These are phyloP conservation scores for Geopemphigus sp. DNA, from an alignment of 1,140 invertebrate species.

Conservation along the genomic window DNA sequence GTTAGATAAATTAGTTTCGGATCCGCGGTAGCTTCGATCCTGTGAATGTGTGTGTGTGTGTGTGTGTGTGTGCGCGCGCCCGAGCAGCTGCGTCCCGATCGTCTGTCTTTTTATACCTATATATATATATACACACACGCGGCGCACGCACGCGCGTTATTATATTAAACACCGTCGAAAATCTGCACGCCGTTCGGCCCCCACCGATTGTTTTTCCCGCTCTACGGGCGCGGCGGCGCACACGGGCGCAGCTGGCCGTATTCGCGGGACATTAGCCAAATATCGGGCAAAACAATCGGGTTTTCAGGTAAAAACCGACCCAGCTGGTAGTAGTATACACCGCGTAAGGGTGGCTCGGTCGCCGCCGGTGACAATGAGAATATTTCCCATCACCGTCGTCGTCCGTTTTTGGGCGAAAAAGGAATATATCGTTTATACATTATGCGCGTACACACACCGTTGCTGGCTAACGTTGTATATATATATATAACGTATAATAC, in stretches of 20 bases:
- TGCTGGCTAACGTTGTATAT: too few species aligned
- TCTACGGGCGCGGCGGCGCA: neutral
- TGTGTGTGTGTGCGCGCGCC: too few species aligned
- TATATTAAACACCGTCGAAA: constrained; percentile 43
- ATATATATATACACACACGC: neutral
- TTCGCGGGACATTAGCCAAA: constrained; percentile 49
- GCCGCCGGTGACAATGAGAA: constrained; percentile 44
- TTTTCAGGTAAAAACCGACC: constrained; percentile 42
- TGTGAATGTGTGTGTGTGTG: too few species aligned
- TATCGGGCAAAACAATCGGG: constrained; percentile 49
- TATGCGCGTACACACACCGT: too few species aligned
- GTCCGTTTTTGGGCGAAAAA: neutral
- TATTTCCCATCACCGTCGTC: constrained; percentile 19
- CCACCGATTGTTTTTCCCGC: constrained; percentile 42
- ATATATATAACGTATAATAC: too few species aligned
- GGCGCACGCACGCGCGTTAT: too few species aligned
- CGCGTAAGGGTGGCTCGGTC: constrained; percentile 10
- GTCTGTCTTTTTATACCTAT: constrained; percentile 1
- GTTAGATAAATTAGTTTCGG: constrained; percentile 49
- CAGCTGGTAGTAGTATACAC: constrained; percentile 3
- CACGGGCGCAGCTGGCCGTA: constrained; percentile 32
- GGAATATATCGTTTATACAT: neutral
- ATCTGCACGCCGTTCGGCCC: constrained; percentile 17
- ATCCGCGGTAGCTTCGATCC: constrained; percentile 6
- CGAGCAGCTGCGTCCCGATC: constrained; percentile 41